Conservation (phyloP, 2,113 vertebrate species). For the Anseranas semipalmata region DNA sequence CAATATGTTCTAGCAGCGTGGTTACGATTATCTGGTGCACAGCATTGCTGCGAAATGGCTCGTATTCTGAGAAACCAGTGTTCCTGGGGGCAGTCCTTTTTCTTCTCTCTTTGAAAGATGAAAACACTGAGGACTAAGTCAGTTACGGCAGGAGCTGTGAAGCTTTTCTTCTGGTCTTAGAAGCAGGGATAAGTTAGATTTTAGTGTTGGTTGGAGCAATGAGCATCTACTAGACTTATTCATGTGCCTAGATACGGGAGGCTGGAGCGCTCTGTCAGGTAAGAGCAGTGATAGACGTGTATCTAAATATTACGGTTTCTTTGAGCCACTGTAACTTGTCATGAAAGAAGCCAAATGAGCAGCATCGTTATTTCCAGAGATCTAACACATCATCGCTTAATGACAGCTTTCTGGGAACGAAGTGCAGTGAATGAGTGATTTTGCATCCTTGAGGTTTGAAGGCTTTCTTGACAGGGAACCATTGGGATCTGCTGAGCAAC, state of each 20-base stretch:
- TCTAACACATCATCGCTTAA: too few relatives aligned
- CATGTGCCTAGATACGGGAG: neutral
- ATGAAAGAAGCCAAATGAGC: neutral
- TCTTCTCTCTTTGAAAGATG: neutral
- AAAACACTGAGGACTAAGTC: neutral
- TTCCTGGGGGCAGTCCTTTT: neutral
- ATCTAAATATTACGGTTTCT: neutral
- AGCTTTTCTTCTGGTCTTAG: neutral
- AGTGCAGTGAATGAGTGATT: rapidly evolving
- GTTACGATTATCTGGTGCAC: neutral
- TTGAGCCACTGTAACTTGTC: neutral
- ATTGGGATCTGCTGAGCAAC: neutral
- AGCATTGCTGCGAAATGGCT: rapidly evolving
- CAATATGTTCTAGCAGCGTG: neutral
- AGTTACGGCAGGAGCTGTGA: neutral
- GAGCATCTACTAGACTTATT: neutral
- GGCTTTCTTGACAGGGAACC: neutral
- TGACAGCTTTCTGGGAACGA: too few relatives aligned
- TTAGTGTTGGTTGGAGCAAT: neutral
- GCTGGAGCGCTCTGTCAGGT: neutral
- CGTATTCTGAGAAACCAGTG: neutral
- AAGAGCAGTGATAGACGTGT: rapidly evolving
- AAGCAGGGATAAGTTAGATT: neutral
- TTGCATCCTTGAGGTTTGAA: neutral
- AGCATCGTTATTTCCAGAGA: neutral